Evolutionary conservation across 2,888 invertebrate species (phyloP).

Genomic region (Clepsis dumicolana): DNA sequence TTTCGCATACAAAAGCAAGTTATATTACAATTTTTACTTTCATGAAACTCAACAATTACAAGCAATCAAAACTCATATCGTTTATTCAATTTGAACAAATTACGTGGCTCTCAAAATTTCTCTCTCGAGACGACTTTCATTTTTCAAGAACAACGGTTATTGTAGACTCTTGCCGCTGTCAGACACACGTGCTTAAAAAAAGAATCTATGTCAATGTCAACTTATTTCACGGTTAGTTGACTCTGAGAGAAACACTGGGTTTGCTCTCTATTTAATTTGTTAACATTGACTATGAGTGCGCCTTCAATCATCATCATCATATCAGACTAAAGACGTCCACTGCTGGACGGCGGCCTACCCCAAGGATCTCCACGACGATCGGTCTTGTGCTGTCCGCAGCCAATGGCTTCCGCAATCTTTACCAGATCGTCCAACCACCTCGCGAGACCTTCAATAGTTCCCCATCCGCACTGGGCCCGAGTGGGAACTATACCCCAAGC

Average conservation of each 20-base stretch:
- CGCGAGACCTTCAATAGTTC: no score
- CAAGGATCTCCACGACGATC: no score
- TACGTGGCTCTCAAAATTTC: constrained; percentile 12
- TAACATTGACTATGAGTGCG: neutral
- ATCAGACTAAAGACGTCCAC: no score
- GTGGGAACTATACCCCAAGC: no score
- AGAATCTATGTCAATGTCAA: constrained; percentile 19
- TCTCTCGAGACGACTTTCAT: constrained; percentile 22
- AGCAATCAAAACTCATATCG: neutral
- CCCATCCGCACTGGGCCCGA: no score
- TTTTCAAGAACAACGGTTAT: constrained; percentile 6
- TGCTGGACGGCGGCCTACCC: no score
- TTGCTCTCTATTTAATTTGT: neutral
- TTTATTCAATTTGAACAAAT: constrained; percentile 13
- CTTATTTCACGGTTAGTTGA: constrained; percentile 2
- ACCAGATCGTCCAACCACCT: no score
- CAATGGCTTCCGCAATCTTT: no score
- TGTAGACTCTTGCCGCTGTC: neutral
- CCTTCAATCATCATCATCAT: no score
- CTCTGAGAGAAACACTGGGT: neutral
- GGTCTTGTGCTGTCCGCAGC: no score
- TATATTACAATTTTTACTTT: constrained; percentile 2
- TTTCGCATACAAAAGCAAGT: neutral
- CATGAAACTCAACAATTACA: neutral
- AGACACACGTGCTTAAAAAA: neutral